Evolutionary conservation across 2,888 invertebrate genomes (phyloP).

Genomic region (Pachycephus smyrnensis): DNA sequence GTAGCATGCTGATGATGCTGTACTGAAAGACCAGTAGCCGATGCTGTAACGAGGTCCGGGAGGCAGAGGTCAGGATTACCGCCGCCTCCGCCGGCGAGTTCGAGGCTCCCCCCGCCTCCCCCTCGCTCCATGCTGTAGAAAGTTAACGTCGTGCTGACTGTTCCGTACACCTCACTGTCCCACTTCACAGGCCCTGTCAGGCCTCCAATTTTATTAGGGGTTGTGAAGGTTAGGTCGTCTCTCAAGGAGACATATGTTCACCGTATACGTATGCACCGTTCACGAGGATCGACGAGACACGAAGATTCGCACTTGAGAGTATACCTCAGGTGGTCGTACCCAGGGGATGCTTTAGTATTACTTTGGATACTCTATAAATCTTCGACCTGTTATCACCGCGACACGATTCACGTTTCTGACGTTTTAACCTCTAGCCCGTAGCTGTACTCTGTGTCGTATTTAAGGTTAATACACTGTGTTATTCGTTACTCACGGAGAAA

Average conservation of each 20-base stretch:
- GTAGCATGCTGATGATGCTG: constrained; percentile 69
- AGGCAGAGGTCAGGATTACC: constrained; percentile 77
- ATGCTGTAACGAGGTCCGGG: constrained; percentile 78
- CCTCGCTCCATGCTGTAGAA: constrained; percentile 66
- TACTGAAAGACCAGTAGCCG: constrained; percentile 69
- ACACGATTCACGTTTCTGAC: neutral
- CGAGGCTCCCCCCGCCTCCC: constrained; percentile 66
- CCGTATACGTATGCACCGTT: neutral
- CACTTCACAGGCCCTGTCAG: constrained; percentile 21
- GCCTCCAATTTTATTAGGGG: neutral
- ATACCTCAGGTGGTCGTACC: neutral
- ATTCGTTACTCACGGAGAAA: neutral
- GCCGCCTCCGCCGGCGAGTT: constrained; percentile 54
- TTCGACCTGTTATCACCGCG: neutral
- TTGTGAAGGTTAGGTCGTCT: neutral
- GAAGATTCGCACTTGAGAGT: neutral
- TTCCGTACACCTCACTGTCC: constrained; percentile 63
- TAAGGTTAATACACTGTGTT: neutral
- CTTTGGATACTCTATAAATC: neutral
- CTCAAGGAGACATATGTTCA: neutral
- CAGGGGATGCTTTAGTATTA: neutral
- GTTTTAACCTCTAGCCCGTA: neutral
- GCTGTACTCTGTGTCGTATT: neutral
- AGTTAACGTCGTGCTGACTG: constrained; percentile 69
- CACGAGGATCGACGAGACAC: neutral